phyloP scores from a whole-genome alignment of 2,113 vertebrate genomes.

The Poeciliopsis prolifica region DNA sequence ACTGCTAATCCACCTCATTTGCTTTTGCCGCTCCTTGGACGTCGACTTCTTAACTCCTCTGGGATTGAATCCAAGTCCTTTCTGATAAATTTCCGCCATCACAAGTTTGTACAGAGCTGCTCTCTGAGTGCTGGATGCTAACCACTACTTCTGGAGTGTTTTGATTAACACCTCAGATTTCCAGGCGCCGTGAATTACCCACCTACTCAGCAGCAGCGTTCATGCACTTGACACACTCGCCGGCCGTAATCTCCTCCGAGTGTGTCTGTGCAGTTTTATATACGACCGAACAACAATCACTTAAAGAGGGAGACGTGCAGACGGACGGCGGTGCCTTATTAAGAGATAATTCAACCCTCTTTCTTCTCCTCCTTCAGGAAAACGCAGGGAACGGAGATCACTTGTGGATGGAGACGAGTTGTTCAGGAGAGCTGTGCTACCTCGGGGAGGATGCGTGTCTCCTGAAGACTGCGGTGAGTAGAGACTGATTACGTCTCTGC shows the following conservation, averaged over 20 bases:
- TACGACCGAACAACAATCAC: conserved; percentile 5
- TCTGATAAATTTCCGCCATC: background rate
- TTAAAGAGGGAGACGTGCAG: background rate
- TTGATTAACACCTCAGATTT: conserved; percentile 20
- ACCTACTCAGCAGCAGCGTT: conserved; percentile 40
- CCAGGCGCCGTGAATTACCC: conserved; percentile 36
- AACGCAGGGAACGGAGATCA: conserved; percentile 96
- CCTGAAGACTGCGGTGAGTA: conserved; percentile 94
- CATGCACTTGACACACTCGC: conserved; percentile 55
- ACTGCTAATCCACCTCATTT: too few species aligned
- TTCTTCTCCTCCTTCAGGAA: conserved; percentile 80
- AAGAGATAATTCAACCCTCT: background rate
- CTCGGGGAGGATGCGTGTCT: conserved; percentile 95
- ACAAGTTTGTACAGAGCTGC: background rate
- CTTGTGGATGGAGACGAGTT: conserved; percentile 98
- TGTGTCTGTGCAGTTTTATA: conserved; percentile 22
- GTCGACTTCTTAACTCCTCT: too few species aligned
- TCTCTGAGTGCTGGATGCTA: conserved; percentile 24
- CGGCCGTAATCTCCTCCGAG: conserved; percentile 6
- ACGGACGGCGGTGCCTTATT: conserved; percentile 5
- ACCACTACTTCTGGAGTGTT: conserved; percentile 13
- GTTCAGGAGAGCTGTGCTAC: conserved; percentile 97
- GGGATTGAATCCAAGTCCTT: background rate
- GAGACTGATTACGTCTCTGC: background rate
- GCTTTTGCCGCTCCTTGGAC: too few species aligned